Evolutionary conservation across 2,113 vertebrate species (phyloP), one percentile per base, ranked within the genome.

Genomic region (Falco punctatus): DNA sequence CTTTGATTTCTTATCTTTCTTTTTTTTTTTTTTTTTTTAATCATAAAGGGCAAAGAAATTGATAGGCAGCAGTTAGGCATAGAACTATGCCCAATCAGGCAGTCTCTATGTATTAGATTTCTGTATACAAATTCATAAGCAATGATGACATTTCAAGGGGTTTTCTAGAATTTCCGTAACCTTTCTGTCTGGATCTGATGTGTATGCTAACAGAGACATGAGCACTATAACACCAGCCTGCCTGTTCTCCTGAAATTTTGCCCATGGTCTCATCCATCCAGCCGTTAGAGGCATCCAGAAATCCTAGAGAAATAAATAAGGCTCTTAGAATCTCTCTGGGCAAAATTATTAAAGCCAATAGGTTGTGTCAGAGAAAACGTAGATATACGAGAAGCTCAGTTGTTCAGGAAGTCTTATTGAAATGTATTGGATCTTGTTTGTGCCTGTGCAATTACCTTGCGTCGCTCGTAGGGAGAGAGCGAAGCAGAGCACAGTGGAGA

Each of bases 91-190:
- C 52, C 79, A 57, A 91, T n/a, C 66, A 79, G 69, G 16, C 65
- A 61, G 52, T 14, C 81, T 89, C 49, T 79, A 0, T 79, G 73
- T 87, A 79, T 94, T 93, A 61, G 54, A 85, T 95, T 91, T 94
- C 91, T 88, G 72, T 52, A 65, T 46, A 65, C 40, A 65, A 88
- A 94, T 81, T 94, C 73, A 61, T 35, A 81, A 86, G 69, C 80
- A 91, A 61, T 85, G 77, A 74, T 67, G 72, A 84, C 87, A 87
- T 67, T 94, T 92, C 65, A 86, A 93, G 62, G 7, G 40, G n/a
- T 94, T 96, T 94, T 84, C 92, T 95, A 88, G 66, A 86, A 83
- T 95, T 95, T 92, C 92, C 21, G 2, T 94, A 92, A 94, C 65
- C 88, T 96, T 94, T 94, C 79, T 75, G 16, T 48, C 64, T 91